Evolutionary conservation across 2,797 vertebrate species (phyloP), one percentile per base, ranked within the genome.

Genomic region (Micrastur ruficollis): DNA sequence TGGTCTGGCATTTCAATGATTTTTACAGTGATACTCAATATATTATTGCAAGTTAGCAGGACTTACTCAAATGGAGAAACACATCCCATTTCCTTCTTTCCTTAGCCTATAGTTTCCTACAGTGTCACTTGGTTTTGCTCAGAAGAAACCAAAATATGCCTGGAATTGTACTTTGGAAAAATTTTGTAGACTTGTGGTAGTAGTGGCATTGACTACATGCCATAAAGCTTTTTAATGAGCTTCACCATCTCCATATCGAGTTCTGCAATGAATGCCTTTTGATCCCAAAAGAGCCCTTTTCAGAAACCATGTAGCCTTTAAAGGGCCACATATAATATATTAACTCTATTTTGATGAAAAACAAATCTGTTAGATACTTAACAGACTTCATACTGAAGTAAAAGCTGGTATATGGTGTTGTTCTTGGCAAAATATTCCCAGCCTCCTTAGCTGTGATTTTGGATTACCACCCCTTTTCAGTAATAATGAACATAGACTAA

Each of bases 271-370:
- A 95, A 72, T 81, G 75, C 31, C 86, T 89, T 75, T 76, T 93
- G 72, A 95, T 89, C 52, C 63, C 58, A 68, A 86, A 95, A 95
- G 59, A 90, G 74, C 21, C 32, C 61, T 95, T 94, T 94, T 93
- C 93, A 93, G 78, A 96, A 95, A 70, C 36, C 55, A 27, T 80
- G 76, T 70, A 90, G 76, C 44, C 19, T 90, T 83, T 79, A 76
- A 81, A 90, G 42, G 36, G 68, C 31, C n/a, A 90, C 29, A 14
- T 84, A 92, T 75, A 81, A 81, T 61, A 81, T 63, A 89, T 81
- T 75, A 92, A 92, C 71, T 81, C 46, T 94, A 89, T 95, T 96
- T 95, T 81, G 76, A 95, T 67, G 59, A 86, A 89, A 96, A 96
- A 90, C 29, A 95, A 91, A 89, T 81, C 75, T 88, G 32, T 50